phyloP scores from a whole-genome alignment of 2,113 vertebrate genomes.

The Neopipo cinnamomea region DNA sequence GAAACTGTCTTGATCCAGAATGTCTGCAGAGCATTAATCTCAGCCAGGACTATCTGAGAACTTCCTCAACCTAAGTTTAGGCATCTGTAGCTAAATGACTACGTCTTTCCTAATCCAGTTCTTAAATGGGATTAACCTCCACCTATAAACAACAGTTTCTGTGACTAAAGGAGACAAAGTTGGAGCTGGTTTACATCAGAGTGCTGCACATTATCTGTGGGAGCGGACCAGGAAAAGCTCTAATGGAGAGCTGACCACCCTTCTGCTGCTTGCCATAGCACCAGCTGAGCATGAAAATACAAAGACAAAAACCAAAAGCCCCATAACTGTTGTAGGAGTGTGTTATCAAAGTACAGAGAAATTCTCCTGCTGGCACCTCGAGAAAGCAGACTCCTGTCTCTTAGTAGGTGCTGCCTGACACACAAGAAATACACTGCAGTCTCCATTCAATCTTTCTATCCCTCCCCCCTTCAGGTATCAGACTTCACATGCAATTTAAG shows the following conservation, averaged over 20 bases:
- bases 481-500: neutral
- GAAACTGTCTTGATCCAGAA: neutral
- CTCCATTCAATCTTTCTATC: neutral
- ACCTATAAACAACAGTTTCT: slow-evolving; percentile 14
- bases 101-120: neutral
- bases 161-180: neutral
- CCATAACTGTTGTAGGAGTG: neutral
- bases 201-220: neutral
- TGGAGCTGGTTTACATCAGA: slow-evolving; percentile 24
- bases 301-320: neutral
- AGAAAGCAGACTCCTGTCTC: neutral
- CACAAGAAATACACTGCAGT: fast-evolving
- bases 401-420: neutral
- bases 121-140: slow-evolving; percentile 46
- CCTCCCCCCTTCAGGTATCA: fast-evolving
- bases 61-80: neutral
- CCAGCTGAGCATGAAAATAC: neutral
- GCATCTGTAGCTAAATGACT: slow-evolving; percentile 20
- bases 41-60: neutral
- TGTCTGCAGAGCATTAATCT: slow-evolving; percentile 2
- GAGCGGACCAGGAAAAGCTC: neutral
- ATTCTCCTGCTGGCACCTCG: neutral
- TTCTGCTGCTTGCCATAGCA: fast-evolving
- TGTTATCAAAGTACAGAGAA: neutral
- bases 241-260: neutral